Percentiles rank a stretch among this genome's conserved stretches.
phyloP scores from a whole-genome alignment of 2,113 vertebrate species.

The Clarias batrachus region DNA sequence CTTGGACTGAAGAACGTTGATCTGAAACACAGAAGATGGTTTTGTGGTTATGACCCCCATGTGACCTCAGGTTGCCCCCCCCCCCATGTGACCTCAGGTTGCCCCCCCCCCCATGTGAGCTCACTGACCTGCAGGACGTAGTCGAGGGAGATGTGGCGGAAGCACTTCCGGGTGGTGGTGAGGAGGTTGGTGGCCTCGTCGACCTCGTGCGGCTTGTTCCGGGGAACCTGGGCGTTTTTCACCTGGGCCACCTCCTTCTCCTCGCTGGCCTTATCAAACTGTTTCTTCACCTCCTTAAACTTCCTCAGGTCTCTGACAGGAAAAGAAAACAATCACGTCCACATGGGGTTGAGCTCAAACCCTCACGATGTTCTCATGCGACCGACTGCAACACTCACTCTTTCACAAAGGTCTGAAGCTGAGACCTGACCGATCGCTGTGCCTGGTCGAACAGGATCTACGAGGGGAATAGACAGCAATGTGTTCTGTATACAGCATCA shows the following conservation, averaged over 20 bases:
- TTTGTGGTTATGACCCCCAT: not conserved
- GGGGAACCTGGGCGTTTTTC: slow-evolving; percentile 95
- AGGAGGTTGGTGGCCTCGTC: slow-evolving; percentile 94
- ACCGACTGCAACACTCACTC: slow-evolving; percentile 80
- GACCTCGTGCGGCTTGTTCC: slow-evolving; percentile 94
- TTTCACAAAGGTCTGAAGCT: slow-evolving; percentile 94
- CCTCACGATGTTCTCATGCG: not conserved
- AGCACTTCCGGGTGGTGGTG: slow-evolving; percentile 92
- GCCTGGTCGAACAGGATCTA: slow-evolving; percentile 98
- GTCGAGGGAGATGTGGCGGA: slow-evolving; percentile 93
- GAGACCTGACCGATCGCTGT: slow-evolving; percentile 93
- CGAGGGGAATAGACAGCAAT: slow-evolving; percentile 39
- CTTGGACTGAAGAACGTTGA: slow-evolving; percentile 97
- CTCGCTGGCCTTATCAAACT: slow-evolving; percentile 97
- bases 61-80: not conserved
- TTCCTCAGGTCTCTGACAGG: slow-evolving; percentile 88
- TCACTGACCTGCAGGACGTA: slow-evolving; percentile 89
- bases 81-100: not conserved
- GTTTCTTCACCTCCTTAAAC: slow-evolving; percentile 98
- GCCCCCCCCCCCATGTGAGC: not conserved
- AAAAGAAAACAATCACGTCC: not conserved
- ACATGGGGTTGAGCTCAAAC: not conserved
- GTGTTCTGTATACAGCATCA: not conserved
- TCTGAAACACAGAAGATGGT: slow-evolving; percentile 68
- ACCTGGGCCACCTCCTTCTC: slow-evolving; percentile 93